Evolutionary conservation across 30 jellyfish, hydroid and myxozoan genomes (phyloP).

Genomic region (Chrysaora quinquecirrha): DNA sequence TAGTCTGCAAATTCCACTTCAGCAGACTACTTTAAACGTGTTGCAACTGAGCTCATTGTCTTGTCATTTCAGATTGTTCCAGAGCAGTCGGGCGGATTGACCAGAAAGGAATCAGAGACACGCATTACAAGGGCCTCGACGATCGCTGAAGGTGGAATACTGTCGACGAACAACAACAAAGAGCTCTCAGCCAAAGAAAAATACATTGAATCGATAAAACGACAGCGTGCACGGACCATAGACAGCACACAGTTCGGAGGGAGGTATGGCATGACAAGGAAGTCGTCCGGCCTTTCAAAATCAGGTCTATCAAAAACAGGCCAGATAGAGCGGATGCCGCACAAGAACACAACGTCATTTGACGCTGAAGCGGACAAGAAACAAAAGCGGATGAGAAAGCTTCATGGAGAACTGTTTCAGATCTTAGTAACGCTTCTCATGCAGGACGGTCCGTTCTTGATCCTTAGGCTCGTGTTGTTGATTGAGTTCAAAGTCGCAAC

Average conservation of each 20-base stretch:
- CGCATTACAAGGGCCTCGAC: not conserved
- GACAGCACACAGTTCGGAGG: constrained; percentile 18
- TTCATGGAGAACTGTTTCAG: constrained; percentile 84
- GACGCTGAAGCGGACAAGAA: constrained; percentile 71
- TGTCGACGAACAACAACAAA: constrained; percentile 17
- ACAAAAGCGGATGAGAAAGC: constrained; percentile 38
- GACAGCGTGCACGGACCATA: constrained; percentile 38
- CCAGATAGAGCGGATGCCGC: too few relatives aligned
- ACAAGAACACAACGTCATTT: constrained; percentile 47
- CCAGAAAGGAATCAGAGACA: not conserved
- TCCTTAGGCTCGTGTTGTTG: constrained; percentile 64
- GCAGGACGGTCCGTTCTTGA: constrained; percentile 93
- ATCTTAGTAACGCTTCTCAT: constrained; percentile 73
- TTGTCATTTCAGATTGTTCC: not conserved
- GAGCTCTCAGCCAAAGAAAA: constrained; percentile 58
- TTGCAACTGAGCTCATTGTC: too few relatives aligned
- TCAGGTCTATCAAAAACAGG: not conserved
- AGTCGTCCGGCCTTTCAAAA: constrained; percentile 10
- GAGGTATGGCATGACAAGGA: constrained; percentile 10
- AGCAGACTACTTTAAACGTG: too few relatives aligned
- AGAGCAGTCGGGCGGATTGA: not conserved
- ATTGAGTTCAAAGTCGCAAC: constrained; percentile 61
- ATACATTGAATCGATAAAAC: constrained; percentile 41
- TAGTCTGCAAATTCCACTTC: too few relatives aligned
- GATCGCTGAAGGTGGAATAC: not conserved